phyloP scores from a whole-genome alignment of 1,140 invertebrate genomes.

The Lepidotrigona ventralis region DNA sequence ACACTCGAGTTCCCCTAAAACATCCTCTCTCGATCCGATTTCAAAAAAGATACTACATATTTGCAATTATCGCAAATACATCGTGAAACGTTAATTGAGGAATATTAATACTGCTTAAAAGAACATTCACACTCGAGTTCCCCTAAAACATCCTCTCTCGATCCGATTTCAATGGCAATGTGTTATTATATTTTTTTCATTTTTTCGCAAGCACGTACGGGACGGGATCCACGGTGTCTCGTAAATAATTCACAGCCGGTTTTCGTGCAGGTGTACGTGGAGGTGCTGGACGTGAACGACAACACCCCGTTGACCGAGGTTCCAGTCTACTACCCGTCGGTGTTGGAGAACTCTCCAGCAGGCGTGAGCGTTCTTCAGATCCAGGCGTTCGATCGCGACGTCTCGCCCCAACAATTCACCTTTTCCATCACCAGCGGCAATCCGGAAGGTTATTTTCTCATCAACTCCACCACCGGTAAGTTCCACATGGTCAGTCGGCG shows the following conservation, averaged over 20 bases:
- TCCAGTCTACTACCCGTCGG: conserved; percentile 91
- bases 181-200: conserved; percentile 22
- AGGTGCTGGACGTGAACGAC: conserved; percentile 95
- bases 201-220: not conserved
- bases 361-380: conserved; percentile 89
- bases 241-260: conserved; percentile 41
- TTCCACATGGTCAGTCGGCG: conserved; percentile 40
- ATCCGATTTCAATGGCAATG: not conserved
- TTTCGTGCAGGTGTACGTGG: conserved; percentile 89
- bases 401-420: conserved; percentile 84
- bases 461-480: conserved; percentile 91
- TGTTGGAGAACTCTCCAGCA: conserved; percentile 90
- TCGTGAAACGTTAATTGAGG: too few species aligned
- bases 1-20: too few species aligned
- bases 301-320: conserved; percentile 92
- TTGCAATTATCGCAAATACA: too few species aligned
- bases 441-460: conserved; percentile 93
- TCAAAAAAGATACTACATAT: too few species aligned
- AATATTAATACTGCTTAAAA: too few species aligned
- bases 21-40: too few species aligned
- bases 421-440: conserved; percentile 94
- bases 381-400: conserved; percentile 90
- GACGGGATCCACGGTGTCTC: not conserved
- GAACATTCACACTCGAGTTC: too few species aligned
- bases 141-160: too few species aligned